Base-by-base conservation (phyloP, 1,140 invertebrate species). In the Microplitis mediator region DNA sequence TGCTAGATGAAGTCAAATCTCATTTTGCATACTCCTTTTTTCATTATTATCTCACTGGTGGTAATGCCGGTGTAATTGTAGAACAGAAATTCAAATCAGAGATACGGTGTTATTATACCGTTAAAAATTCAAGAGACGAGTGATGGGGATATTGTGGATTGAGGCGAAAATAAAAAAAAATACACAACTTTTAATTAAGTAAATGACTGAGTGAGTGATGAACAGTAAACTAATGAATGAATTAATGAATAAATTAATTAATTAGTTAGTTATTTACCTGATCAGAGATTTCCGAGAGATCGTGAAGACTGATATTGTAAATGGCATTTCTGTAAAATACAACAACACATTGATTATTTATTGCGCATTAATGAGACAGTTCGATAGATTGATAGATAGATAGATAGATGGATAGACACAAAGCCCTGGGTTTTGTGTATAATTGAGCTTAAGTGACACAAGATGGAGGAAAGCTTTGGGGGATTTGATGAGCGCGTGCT, bases 261-360 rank as follows among this genome's bases (percentile, higher is more conserved):
- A 39, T 14, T 61, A 13, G 2, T 35, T 45, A 50, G 36, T 23
- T 23, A 63, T 63, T 86, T 82, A 91, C 90, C 86, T 90, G 88
- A 75, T 89, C 88, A 45, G 84, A 80, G 77, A 88, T 82, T 84
- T 95, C 92, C 71, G 88, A 88, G 78, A 93, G 88, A 80, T 93
- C 91, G 76, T 89, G 88, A 69, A 95, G 87, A 81, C 92, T 94
- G 80, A 95, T 89, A 86, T 95, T 95, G 86, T 95, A 95, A 76
- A 95, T 90, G 80, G 91, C 89, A 86, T 95, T 94, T 82, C 93
- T 93, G 87, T 73, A 91, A 89, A 74, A 78, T 80, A 81, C 78
- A 77, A 83, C 78, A 56, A 69, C 50, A 51, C 2, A 32, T n/a
- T 14, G 51, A 74, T 69, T 69, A 50, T 23, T 54, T n/a, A 5